Percentiles rank a stretch among this genome's conserved stretches.
Evolutionary conservation across 35 echinoderm and acorn worm species (phyloP).

Genomic region (Heliocidaris erythrogramma): DNA sequence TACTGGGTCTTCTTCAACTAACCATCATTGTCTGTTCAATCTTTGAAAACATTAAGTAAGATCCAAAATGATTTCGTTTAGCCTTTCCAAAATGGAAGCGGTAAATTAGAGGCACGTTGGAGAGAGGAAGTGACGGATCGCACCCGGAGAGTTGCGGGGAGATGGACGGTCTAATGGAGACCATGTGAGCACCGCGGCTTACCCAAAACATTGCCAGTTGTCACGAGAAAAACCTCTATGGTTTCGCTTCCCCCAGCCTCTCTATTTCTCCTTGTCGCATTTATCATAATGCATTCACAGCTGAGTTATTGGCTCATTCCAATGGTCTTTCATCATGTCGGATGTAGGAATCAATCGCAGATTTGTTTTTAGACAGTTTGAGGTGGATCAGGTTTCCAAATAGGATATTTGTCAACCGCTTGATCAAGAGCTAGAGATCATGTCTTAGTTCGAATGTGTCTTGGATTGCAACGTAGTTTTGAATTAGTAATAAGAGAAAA

Average conservation of each 20-base stretch:
- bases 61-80: conserved; percentile 13
- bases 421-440: not conserved
- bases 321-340: not conserved
- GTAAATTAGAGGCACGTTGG: conserved; percentile 25
- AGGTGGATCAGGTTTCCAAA: not conserved
- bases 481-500: not conserved
- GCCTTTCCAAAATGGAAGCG: conserved; percentile 38
- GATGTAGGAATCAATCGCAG: not conserved
- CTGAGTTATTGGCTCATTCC: not conserved
- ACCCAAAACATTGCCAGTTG: not conserved
- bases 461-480: not conserved
- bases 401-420: not conserved
- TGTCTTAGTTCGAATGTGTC: not conserved
- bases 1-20: not conserved
- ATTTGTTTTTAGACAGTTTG: not conserved
- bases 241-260: not conserved
- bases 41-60: not conserved
- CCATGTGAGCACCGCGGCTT: not conserved
- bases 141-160: conserved; percentile 42
- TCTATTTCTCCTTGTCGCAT: not conserved
- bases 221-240: not conserved
- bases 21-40: not conserved
- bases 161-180: conserved; percentile 1
- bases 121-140: conserved; percentile 36
- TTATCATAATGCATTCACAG: conserved; percentile 9